Conservation (phyloP, 2,797 vertebrate species). For the Syndactyla subalaris region DNA sequence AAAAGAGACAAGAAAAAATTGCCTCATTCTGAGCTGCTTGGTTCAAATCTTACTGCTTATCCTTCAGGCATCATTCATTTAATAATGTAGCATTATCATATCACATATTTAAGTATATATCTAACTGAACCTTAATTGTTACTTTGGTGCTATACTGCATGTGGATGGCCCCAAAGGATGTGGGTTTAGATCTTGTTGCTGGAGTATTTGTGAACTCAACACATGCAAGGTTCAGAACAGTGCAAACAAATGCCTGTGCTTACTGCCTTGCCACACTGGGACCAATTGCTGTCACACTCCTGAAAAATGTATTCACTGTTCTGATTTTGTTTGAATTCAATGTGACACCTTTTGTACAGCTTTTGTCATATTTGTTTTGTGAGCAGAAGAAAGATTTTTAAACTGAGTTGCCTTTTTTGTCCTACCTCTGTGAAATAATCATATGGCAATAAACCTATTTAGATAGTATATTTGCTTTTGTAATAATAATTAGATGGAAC, state of each 20-base stretch:
- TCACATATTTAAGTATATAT: neutral
- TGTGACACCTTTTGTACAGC: neutral
- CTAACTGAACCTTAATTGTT: neutral
- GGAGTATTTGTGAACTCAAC: neutral
- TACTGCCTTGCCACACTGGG: neutral
- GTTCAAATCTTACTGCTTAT: neutral
- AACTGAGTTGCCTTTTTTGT: neutral
- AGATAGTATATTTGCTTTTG: neutral
- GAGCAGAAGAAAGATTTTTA: neutral
- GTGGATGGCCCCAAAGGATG: neutral
- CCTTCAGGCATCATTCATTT: neutral
- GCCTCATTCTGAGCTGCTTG: neutral
- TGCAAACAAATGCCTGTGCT: neutral
- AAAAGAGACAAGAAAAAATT: neutral
- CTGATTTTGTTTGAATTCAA: neutral
- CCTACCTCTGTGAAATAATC: neutral
- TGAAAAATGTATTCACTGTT: neutral
- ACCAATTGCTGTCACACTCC: neutral
- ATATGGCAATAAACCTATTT: neutral
- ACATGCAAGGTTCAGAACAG: neutral
- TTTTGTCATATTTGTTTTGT: neutral
- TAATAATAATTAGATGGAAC: neutral
- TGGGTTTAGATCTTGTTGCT: neutral
- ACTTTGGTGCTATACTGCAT: neutral
- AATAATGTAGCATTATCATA: neutral